Base-by-base conservation (phyloP, 1,140 invertebrate genomes). In the Diorhabda carinulata region DNA sequence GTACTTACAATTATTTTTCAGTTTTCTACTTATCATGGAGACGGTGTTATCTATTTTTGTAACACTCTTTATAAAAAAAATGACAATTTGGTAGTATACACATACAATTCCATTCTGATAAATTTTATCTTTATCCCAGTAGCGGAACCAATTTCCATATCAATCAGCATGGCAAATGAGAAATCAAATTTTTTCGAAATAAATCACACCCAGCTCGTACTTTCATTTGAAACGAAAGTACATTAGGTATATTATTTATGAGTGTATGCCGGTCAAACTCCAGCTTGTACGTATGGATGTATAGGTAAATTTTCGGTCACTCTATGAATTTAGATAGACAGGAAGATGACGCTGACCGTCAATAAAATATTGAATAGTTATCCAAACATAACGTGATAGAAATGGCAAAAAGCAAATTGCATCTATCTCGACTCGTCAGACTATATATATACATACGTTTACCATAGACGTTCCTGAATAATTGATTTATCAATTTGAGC, bases 311-410 rank as follows among this genome's bases (percentile, higher is more conserved):
- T 65, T 65, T 65, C 64, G 52, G 64, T 65, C 47, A 65, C 47
- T 65, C 64, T 65, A 65, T 65, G 64, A 65, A 65, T 65, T 65
- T 57, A 65, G 64, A 65, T 65, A 65, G 64, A 57, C 64, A 65
- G 64, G 61, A 65, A 65, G 64, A 65, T 65, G 64, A 65, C 42
- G 64, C 47, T 65, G 64, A 57, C 64, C 64, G 57, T 65, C 64
- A 57, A 65, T 65, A 65, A 65, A 65, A 65, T 65, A 65, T 65
- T 57, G 64, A 65, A 65, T 65, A 65, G 64, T 57, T 65, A 65
- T 65, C 42, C 42, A 43, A 56, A 52, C 10, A 43, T 64, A 64
- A 64, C 62, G 64, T 65, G 64, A 65, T 57, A 45, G n/a, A 52
- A 65, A 65, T 65, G 64, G 40, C 64, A 65, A 65, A 65, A 65